phyloP scores from a whole-genome alignment of 2,113 vertebrate genomes.

The Cariama cristata region DNA sequence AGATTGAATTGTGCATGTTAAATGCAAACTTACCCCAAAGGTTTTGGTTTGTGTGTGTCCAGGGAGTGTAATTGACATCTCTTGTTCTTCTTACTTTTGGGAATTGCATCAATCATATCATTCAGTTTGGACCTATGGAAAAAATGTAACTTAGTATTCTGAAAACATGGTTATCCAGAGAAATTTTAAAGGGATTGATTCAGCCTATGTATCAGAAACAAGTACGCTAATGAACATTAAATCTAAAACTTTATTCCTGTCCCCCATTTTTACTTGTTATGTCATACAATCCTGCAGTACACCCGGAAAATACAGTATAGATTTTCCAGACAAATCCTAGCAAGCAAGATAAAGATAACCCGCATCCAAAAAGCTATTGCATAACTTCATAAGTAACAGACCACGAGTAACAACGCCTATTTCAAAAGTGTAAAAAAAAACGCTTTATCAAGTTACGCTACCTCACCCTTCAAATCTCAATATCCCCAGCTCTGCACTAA shows the following conservation, averaged over 20 bases:
- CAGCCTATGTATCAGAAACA: background rate
- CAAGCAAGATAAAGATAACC: background rate
- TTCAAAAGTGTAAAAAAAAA: background rate
- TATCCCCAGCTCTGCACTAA: background rate
- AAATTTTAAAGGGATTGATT: background rate
- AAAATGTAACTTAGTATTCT: background rate
- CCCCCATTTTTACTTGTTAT: background rate
- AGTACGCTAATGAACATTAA: background rate
- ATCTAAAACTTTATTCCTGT: background rate
- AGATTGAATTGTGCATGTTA: background rate
- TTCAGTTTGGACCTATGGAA: constrained; percentile 91
- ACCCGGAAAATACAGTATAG: background rate
- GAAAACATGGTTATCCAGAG: background rate
- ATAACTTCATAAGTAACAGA: background rate
- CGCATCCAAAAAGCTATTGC: background rate
- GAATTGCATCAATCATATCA: constrained; percentile 95
- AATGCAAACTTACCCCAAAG: constrained; percentile 89
- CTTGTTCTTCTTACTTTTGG: constrained; percentile 99
- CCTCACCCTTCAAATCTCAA: background rate
- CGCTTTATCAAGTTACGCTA: background rate
- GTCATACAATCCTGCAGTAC: background rate
- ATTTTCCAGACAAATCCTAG: background rate
- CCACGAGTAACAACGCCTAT: background rate
- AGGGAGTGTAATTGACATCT: constrained; percentile 96
- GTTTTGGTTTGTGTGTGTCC: constrained; percentile 97